phyloP scores from a whole-genome alignment of 2,888 invertebrate genomes.

The Sarcophaga caerulescens region DNA sequence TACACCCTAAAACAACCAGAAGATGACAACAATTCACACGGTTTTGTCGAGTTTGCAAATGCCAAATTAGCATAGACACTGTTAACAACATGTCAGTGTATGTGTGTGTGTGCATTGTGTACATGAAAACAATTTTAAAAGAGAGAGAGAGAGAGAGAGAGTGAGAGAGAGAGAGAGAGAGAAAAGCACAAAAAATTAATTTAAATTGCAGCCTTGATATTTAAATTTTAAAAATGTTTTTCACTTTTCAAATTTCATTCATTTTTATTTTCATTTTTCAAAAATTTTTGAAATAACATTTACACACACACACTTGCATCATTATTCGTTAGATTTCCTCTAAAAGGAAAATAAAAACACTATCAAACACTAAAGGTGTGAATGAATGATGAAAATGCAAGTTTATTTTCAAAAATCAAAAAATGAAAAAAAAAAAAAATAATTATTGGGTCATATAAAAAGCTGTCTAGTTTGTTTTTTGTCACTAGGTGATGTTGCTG shows the following conservation, averaged over 20 bases:
- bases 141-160: no score
- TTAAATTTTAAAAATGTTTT: not conserved
- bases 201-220: conserved; percentile 50
- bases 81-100: no score
- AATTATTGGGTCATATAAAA: no score
- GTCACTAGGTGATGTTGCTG: no score
- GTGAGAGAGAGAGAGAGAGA: no score
- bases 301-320: not conserved
- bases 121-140: not conserved
- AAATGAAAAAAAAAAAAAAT: no score
- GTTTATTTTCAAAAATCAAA: not conserved
- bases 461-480: no score
- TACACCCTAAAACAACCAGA: not conserved
- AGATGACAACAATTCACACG: not conserved
- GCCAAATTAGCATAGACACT: not conserved
- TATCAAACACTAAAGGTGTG: conserved; percentile 43
- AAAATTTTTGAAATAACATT: no score
- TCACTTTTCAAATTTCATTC: no score
- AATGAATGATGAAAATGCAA: conserved; percentile 50
- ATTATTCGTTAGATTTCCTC: not conserved
- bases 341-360: not conserved
- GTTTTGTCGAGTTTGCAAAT: not conserved
- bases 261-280: no score
- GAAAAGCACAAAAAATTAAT: conserved; percentile 5
- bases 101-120: not conserved